phyloP scores from a whole-genome alignment of 2,888 invertebrate species.

The Physocephala rufipes region DNA sequence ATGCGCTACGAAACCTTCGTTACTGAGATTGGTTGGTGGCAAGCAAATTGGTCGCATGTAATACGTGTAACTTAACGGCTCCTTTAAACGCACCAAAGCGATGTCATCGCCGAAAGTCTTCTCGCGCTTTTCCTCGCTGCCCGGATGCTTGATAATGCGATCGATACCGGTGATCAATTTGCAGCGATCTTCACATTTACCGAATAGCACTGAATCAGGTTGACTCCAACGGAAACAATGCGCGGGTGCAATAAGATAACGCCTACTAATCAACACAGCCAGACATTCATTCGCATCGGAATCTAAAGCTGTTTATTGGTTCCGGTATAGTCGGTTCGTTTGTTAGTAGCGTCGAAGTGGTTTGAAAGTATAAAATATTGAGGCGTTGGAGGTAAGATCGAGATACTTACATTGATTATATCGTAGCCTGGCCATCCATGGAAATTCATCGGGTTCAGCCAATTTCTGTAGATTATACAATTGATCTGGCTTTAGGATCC shows the following conservation, averaged over 20 bases:
- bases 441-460: constrained; percentile 17
- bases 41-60: constrained; percentile 12
- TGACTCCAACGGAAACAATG: not conserved
- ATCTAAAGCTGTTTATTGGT: no score
- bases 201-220: not conserved
- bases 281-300: constrained; percentile 8
- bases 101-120: not conserved
- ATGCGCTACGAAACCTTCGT: not conserved
- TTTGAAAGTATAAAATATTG: no score
- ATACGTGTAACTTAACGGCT: not conserved
- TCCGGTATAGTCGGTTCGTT: no score
- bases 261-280: not conserved
- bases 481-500: constrained; percentile 8
- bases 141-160: not conserved
- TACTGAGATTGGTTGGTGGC: not conserved
- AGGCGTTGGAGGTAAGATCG: no score
- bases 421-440: constrained; percentile 15
- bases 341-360: no score
- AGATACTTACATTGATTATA: no score
- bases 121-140: not conserved
- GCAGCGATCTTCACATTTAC: not conserved
- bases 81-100: not conserved
- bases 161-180: not conserved
- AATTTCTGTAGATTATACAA: constrained; percentile 13
- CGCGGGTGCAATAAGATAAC: not conserved